These are phyloP conservation scores for Hypsibius dujardini DNA, from an alignment of 1,140 invertebrate genomes.

Conservation along the genomic window DNA sequence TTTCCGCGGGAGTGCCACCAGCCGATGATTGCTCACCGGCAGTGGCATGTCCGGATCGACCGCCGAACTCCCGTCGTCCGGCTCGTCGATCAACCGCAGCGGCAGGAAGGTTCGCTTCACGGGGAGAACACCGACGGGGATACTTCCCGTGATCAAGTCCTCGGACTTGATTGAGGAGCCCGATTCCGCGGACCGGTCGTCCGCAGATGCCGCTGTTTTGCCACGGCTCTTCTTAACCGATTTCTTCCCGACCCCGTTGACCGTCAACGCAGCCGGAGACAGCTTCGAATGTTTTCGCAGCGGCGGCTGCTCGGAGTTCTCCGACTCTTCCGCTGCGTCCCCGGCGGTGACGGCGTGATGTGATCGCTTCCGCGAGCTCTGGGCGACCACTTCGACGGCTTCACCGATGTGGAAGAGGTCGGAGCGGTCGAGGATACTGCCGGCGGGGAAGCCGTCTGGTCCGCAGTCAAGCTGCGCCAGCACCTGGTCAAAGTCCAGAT, in stretches of 20 bases:
- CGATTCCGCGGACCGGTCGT: too few species aligned
- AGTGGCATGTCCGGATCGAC: slow-evolving; percentile 8
- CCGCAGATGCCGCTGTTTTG: too few species aligned
- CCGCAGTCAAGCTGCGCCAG: not conserved
- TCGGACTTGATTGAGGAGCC: too few species aligned
- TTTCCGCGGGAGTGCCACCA: too few species aligned
- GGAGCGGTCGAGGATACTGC: not conserved
- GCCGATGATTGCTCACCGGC: not conserved
- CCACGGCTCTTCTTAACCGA: too few species aligned
- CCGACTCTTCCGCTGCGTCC: not conserved
- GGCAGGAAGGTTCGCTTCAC: not conserved
- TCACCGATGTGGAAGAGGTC: slow-evolving; percentile 10
- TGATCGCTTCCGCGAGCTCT: not conserved
- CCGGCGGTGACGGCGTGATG: not conserved
- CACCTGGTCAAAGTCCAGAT: not conserved
- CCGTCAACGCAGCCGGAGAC: too few species aligned
- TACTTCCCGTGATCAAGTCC: too few species aligned
- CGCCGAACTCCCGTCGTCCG: not conserved
- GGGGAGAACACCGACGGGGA: too few species aligned
- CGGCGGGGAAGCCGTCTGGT: not conserved
- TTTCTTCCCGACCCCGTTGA: too few species aligned
- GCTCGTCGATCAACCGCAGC: not conserved
- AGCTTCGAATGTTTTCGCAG: too few species aligned
- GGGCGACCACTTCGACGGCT: not conserved
- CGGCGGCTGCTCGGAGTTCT: not conserved